These are phyloP conservation scores for Nemotelus pantherinus DNA, from an alignment of 2,888 invertebrate species.

Conservation along the genomic window DNA sequence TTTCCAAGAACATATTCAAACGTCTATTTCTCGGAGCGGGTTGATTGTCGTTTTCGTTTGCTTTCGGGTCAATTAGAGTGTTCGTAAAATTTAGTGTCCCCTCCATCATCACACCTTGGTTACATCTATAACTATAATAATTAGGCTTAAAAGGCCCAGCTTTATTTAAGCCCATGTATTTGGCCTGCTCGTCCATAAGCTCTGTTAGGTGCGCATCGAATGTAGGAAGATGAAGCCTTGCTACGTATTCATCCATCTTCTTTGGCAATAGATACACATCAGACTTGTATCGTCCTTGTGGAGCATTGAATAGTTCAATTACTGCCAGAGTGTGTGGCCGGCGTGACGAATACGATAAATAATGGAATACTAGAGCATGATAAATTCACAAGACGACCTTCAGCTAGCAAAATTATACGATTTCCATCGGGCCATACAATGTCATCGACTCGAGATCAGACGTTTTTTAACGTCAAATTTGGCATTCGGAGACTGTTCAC, in stretches of 20 bases:
- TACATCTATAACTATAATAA: constrained; percentile 77
- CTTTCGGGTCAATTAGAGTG: constrained; percentile 50
- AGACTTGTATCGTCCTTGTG: constrained; percentile 91
- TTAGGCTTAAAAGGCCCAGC: constrained; percentile 99
- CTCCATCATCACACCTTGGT: constrained; percentile 55
- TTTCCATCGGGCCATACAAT: constrained; percentile 98
- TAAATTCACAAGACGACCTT: constrained; percentile 94
- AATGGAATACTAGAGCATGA: constrained; percentile 98
- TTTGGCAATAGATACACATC: constrained; percentile 98
- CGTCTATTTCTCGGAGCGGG: constrained; percentile 48
- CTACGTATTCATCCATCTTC: constrained; percentile 99
- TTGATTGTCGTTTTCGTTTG: constrained; percentile 41
- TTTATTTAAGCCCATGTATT: constrained; percentile 96
- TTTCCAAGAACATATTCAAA: constrained; percentile 55
- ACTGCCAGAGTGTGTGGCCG: constrained; percentile 96
- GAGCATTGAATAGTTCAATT: constrained; percentile 97
- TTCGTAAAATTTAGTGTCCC: constrained; percentile 60
- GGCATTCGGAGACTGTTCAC: constrained; percentile 92
- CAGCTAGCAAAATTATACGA: constrained; percentile 90
- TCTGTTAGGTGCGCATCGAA: constrained; percentile 98
- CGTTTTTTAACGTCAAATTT: constrained; percentile 96
- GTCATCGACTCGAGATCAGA: constrained; percentile 97
- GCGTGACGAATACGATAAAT: constrained; percentile 97
- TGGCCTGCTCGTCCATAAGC: constrained; percentile 94
- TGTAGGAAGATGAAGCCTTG: constrained; percentile 93